Evolutionary conservation across 1,140 invertebrate species (phyloP), one percentile per base, ranked within the genome.

Genomic region (Cataglyphis hispanica): DNA sequence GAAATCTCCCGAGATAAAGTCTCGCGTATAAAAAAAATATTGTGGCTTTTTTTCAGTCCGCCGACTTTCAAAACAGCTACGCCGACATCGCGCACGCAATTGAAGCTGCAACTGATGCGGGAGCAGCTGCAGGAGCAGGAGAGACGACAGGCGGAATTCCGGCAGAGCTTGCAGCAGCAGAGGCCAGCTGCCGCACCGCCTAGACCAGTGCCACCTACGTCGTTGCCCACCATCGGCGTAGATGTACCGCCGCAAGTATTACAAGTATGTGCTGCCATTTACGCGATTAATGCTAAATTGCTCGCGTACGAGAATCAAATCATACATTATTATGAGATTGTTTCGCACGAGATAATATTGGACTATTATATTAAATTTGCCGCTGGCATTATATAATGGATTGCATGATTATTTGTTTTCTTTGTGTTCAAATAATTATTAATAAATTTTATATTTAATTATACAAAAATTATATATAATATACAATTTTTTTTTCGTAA

Each of bases 71-170:
- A 97, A 96, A 98, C 97, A 75, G 96, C 96, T 89, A 97, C 96
- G 78, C 97, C 97, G 88, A 97, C 97, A 1, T 98, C 97, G 16
- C 96, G 98, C 22, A 98, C 98, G 0, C 97, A 98, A 91, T 95
- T 98, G 66, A 98, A 98, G 92, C 96, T 98, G 84, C 97, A 98
- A 95, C 95, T 98, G 94, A 98, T 98, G 97, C 96, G 97, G 84
- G 97, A 98, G 92, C 97, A 98, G 95, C 93, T 96, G 60, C 96
- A 98, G 90, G 97, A 98, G 92, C 97, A 97, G 91, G 97, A 97
- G 89, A 94, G 96, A 87, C 94, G 95, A 86, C 95, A 96, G 91
- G 92, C 95, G 25, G 95, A 96, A 90, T 93, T 94, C 80, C 90
- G 93, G 60, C 94, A 96, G 88, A 95, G 96, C 89, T 93, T 96